Evolutionary conservation across 1,140 invertebrate genomes (phyloP).

Genomic region (Drosophila busckii): DNA sequence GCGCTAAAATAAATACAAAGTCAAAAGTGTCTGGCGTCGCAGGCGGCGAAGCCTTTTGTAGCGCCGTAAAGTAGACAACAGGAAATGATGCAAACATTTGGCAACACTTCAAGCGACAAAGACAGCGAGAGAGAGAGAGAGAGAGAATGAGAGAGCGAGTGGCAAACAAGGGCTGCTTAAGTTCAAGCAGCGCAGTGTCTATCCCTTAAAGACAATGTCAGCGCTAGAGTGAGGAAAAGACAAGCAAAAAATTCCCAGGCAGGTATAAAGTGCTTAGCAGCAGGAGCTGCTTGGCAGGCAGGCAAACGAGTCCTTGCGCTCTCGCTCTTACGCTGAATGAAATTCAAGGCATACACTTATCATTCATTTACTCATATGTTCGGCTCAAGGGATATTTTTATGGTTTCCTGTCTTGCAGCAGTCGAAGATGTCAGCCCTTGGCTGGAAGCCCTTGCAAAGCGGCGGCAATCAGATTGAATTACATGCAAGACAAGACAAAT

Average conservation of each 20-base stretch:
- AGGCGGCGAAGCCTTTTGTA: slow-evolving; percentile 6
- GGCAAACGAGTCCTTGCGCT: slow-evolving; percentile 44
- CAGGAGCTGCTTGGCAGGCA: slow-evolving; percentile 4
- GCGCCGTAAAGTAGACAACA: slow-evolving; percentile 59
- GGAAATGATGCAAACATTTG: slow-evolving; percentile 73
- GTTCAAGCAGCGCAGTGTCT: slow-evolving; percentile 27
- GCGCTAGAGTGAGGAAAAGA: no score
- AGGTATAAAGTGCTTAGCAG: slow-evolving; percentile 50
- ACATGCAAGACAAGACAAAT: slow-evolving; percentile 36
- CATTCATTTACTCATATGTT: slow-evolving; percentile 64
- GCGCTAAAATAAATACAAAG: slow-evolving; percentile 58
- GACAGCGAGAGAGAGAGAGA: slow-evolving; percentile 13
- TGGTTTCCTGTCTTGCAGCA: slow-evolving; percentile 60
- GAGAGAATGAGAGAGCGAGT: not conserved
- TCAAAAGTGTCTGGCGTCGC: no score
- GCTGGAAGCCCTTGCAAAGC: slow-evolving; percentile 56
- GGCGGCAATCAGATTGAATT: no score
- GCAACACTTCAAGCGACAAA: slow-evolving; percentile 63
- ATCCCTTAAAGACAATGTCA: slow-evolving; percentile 51
- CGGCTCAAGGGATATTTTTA: slow-evolving; percentile 62
- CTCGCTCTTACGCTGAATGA: slow-evolving; percentile 56
- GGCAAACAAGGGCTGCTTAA: slow-evolving; percentile 2
- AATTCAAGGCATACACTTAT: slow-evolving; percentile 66
- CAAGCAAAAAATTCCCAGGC: slow-evolving; percentile 59
- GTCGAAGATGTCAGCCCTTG: slow-evolving; percentile 23